Base-by-base conservation (phyloP, 2,797 vertebrate species). In the Catostomus latipinnis region DNA sequence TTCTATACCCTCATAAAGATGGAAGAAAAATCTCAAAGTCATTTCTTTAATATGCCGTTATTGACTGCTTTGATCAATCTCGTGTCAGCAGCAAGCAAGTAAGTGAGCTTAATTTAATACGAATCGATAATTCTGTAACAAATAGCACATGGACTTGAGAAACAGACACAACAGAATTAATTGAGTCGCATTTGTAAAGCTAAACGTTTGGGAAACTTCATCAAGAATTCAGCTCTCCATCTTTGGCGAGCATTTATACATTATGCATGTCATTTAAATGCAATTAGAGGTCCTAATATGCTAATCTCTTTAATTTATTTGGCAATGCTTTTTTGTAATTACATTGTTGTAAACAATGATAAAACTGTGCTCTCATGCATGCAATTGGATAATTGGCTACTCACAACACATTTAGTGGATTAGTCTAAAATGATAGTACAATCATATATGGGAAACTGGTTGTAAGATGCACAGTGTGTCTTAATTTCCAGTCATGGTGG, bases 41-140 rank as follows among this genome's bases (percentile, higher is more conserved):
- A 85, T 83, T 87, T 86, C 75, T 88, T 88, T 90, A 88, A 88
- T 87, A 89, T 85, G 75, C 72, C 68, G 69, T 73, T 81, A 92
- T 92, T 86, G 91, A 92, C 92, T 86, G 76, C 70, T 58, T 77
- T 90, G 85, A 88, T 90, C 90, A 90, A 90, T 91, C 57, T 86
- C 67, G 88, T 88, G 89, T 89, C 90, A 91, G 91, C 87, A 88
- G 88, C 89, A 79, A 88, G 85, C 85, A 84, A 92, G 89, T 87
- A 88, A 91, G 86, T 87, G 85, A 88, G 86, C 84, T 88, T 90
- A 86, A 88, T 87, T 90, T 88, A 91, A 91, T 85, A 86, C 87
- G 90, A 89, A 92, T 90, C 87, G 88, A 88, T 90, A 89, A 80
- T 81, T 87, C 83, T 74, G 83, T 84, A 88, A 89, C 86, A 88